These are phyloP conservation scores for Metaphire vulgaris DNA, from an alignment of 1,140 invertebrate genomes.

Conservation along the genomic window DNA sequence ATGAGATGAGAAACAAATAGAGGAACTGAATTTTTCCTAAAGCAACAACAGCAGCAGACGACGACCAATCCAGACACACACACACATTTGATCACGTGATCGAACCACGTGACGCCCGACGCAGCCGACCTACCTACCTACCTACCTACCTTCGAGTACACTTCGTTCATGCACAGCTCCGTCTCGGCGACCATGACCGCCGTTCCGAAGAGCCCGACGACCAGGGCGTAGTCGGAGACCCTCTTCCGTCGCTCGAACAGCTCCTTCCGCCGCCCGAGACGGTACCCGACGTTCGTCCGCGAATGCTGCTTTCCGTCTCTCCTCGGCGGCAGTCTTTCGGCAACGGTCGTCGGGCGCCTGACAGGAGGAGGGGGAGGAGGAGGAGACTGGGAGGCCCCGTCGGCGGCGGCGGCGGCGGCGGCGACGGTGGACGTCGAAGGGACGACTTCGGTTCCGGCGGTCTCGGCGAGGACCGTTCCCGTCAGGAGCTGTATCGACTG, in stretches of 20 bases:
- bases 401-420: not conserved
- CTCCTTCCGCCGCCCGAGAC: slow-evolving; percentile 87
- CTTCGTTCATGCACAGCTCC: slow-evolving; percentile 12
- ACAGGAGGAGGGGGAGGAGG: too few relatives aligned
- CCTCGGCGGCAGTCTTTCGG: too few relatives aligned
- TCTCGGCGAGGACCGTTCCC: slow-evolving; percentile 57
- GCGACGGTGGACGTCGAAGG: slow-evolving; percentile 29
- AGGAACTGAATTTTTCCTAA: too few relatives aligned
- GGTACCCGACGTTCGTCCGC: slow-evolving; percentile 85
- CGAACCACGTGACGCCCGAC: too few relatives aligned
- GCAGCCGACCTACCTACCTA: too few relatives aligned
- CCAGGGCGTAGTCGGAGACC: slow-evolving; percentile 93
- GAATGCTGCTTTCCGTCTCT: too few relatives aligned
- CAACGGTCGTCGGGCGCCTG: too few relatives aligned
- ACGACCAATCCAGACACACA: too few relatives aligned
- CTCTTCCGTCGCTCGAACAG: slow-evolving; percentile 94
- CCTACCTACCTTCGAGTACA: slow-evolving; percentile 41
- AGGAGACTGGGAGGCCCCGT: too few relatives aligned
- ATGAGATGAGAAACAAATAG: too few relatives aligned
- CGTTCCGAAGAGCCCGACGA: slow-evolving; percentile 98
- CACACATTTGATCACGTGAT: too few relatives aligned
- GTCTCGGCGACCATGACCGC: slow-evolving; percentile 67
- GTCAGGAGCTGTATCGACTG: slow-evolving; percentile 80
- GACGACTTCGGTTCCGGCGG: slow-evolving; percentile 45
- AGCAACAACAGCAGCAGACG: too few relatives aligned